phyloP scores from a whole-genome alignment of 2,113 vertebrate species.

The Triplophysa tibetana region DNA sequence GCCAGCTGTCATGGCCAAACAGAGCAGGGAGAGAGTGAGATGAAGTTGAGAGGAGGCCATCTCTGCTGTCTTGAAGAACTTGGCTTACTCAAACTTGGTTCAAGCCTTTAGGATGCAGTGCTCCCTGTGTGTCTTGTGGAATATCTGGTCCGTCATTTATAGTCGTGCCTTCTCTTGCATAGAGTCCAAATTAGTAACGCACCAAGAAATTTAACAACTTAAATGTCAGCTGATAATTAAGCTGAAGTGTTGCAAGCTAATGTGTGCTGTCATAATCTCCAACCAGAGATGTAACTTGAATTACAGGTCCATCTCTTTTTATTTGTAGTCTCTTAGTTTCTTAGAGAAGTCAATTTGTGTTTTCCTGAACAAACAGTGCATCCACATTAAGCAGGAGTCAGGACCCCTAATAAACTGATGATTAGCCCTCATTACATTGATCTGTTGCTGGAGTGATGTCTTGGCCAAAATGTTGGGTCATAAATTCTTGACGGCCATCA shows the following conservation, averaged over 20 bases:
- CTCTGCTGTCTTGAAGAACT: neutral
- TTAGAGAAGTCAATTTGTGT: neutral
- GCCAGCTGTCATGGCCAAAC: slow-evolving; percentile 30
- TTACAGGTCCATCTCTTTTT: slow-evolving; percentile 27
- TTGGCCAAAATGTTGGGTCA: neutral
- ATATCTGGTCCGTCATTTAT: slow-evolving; percentile 33
- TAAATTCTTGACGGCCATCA: slow-evolving; percentile 1
- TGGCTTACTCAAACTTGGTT: neutral
- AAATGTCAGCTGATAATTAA: slow-evolving; percentile 6
- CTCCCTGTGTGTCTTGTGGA: slow-evolving; percentile 5
- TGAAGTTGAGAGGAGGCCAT: slow-evolving; percentile 46
- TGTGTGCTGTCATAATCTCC: neutral
- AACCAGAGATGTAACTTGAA: neutral
- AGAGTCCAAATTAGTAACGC: slow-evolving; percentile 1
- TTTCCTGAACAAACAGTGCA: slow-evolving; percentile 25
- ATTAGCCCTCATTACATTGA: slow-evolving; percentile 6
- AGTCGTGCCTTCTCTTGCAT: neutral
- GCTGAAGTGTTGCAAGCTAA: neutral
- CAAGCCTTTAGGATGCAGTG: neutral
- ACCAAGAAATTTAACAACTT: slow-evolving; percentile 5
- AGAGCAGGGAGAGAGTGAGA: slow-evolving; percentile 35
- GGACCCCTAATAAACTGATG: slow-evolving; percentile 36
- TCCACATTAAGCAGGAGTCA: neutral
- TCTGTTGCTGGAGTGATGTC: slow-evolving; percentile 31
- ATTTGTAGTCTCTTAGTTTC: slow-evolving; percentile 15